Evolutionary conservation across 2,113 vertebrate genomes (phyloP), one percentile per base, ranked within the genome.

Genomic region (Hydrolagus affinis): DNA sequence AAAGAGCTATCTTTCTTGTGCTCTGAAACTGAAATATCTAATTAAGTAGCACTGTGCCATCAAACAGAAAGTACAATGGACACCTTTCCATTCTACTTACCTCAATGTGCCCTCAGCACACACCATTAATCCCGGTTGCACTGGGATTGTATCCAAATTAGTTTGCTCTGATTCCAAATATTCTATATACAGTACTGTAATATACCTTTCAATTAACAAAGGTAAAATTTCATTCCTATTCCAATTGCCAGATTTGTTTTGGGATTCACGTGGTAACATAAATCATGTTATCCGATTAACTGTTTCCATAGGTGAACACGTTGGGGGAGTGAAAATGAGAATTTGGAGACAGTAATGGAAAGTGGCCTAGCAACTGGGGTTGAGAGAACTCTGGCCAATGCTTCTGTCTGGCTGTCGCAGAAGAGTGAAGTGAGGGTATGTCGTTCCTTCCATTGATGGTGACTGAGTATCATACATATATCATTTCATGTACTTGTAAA

Each of bases 21-120:
- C 25, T 83, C 32, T 23, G 28, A 83, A 17, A 32, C 62, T 30
- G 30, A 83, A 19, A 66, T 62, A 66, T 32, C 78, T 32, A 83
- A 83, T 83, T 83, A 68, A 80, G 28, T 15, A 83, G 59, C 21
- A 21, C 66, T 66, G 66, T 30, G 11, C 32, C 28, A 64, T 83
- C 78, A 66, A 57, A 17, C 78, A 83, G 17, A 28, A 2, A 66
- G 60, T 60, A 32, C 78, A 83, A 83, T 83, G 60, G 62, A 68
- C 25, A 83, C 78, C 78, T 83, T 83, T 30, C 62, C 32, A 30
- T 83, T 83, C 23, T 83, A 68, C 32, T 83, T 30, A 83, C 62
- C 28, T 32, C 73, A 32, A 64, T 66, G 32, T 66, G 62, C 28
- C 28, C 62, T 32, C 19, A 30, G 62, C 62, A 68, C 62, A 32